phyloP scores from a whole-genome alignment of 2,113 vertebrate species.

The Agapornis roseicollis region DNA sequence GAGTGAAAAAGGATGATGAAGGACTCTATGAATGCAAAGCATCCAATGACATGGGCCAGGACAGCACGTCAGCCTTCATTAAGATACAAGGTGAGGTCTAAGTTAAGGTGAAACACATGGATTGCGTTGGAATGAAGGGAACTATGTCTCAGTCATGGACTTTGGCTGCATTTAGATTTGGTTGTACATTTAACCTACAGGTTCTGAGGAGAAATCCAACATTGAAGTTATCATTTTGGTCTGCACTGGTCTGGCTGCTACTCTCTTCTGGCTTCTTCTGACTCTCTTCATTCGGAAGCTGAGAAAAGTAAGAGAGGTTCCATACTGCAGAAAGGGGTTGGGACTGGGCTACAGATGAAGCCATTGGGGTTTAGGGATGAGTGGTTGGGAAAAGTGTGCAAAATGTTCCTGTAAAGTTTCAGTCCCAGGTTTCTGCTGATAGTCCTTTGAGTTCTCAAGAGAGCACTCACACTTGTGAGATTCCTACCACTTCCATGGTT shows the following conservation, averaged over 20 bases:
- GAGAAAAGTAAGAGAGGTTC: constrained; percentile 80
- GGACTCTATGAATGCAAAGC: constrained; percentile 87
- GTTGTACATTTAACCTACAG: constrained; percentile 53
- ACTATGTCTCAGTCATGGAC: not conserved
- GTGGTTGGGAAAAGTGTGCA: not conserved
- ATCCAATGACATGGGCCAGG: constrained; percentile 78
- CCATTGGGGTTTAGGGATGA: not conserved
- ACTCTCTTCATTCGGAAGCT: constrained; percentile 92
- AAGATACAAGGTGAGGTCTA: constrained; percentile 80
- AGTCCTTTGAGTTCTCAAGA: not conserved
- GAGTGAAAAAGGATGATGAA: constrained; percentile 91
- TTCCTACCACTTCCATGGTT: not conserved
- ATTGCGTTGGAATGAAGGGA: not conserved
- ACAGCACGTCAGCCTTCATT: constrained; percentile 80
- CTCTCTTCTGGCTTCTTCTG: constrained; percentile 92
- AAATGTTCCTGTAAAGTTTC: not conserved
- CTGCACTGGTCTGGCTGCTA: constrained; percentile 87
- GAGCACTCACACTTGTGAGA: not conserved
- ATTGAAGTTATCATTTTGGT: constrained; percentile 92
- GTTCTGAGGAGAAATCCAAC: constrained; percentile 87
- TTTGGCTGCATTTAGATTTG: not conserved
- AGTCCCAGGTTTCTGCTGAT: not conserved
- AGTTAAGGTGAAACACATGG: fast-evolving
- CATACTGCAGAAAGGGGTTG: not conserved
- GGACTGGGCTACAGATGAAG: not conserved